Conservation (phyloP, 2,797 vertebrate species). For the Takifugu ocellatus region DNA sequence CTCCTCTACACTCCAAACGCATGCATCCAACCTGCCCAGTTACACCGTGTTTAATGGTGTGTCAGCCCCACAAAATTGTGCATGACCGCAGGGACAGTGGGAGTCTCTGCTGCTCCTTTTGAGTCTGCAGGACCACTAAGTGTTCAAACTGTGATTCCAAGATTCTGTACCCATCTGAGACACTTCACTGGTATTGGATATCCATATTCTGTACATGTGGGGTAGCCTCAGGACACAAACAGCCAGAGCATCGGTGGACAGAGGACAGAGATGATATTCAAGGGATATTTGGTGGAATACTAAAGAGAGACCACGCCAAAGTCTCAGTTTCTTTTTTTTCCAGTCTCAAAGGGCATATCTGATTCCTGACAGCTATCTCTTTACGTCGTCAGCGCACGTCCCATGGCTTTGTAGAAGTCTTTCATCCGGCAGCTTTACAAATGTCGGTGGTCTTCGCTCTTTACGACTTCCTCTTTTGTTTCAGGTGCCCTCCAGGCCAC, state of each 20-base stretch:
- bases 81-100: slow-evolving; percentile 17
- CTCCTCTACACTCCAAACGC: too few relatives aligned
- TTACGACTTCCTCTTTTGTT: slow-evolving; percentile 17
- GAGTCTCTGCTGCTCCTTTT: slow-evolving; percentile 40
- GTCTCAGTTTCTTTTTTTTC: slow-evolving; percentile 17
- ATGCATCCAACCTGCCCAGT: neutral
- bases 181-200: slow-evolving; percentile 33
- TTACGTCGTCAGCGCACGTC: slow-evolving; percentile 43
- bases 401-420: slow-evolving; percentile 30
- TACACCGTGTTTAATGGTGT: slow-evolving; percentile 7
- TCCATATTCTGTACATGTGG: slow-evolving; percentile 47
- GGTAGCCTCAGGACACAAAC: slow-evolving; percentile 46
- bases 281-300: slow-evolving; percentile 48
- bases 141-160: slow-evolving; percentile 47
- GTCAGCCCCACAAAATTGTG: slow-evolving; percentile 26
- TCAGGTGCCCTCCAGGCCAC: slow-evolving; percentile 84
- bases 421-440: slow-evolving; percentile 34
- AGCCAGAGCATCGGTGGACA: slow-evolving; percentile 26
- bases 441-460: slow-evolving; percentile 16
- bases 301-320: slow-evolving; percentile 36
- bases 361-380: slow-evolving; percentile 49
- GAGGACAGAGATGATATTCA: slow-evolving; percentile 44
- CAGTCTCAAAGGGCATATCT: slow-evolving; percentile 44
- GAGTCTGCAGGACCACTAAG: slow-evolving; percentile 46
- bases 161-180: slow-evolving; percentile 35